Base-by-base conservation (phyloP, 2,797 vertebrate genomes). In the Amazona ochrocephala region DNA sequence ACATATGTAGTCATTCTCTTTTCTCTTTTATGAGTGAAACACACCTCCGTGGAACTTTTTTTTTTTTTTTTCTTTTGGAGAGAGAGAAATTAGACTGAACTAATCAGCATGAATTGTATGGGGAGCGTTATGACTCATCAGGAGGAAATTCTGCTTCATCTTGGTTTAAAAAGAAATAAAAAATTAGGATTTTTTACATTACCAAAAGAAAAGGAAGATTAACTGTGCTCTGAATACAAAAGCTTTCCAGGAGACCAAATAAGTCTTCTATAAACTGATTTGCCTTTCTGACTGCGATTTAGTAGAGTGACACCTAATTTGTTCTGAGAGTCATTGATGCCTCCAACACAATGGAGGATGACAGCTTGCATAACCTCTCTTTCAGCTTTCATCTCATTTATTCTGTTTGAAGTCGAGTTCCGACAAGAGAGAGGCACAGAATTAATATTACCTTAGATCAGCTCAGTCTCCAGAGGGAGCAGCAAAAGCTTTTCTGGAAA, bases 321-420 rank as follows among this genome's bases (percentile, higher is more conserved):
- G 97, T 98, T 97, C 97, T 95, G 96, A 98, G 96, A 97, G 96
- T 97, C 95, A 95, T 95, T 96, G 97, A 97, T 96, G 96, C 94
- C 81, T 97, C 97, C 96, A 97, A 97, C 97, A 98, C 98, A 98
- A 98, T 98, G 96, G 96, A 78, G 84, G 96, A 97, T 98, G 98
- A 98, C 98, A 98, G 98, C 97, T 97, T 97, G 96, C 97, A 98
- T 98, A 98, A 98, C 98, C 97, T 98, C 97, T 97, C 98, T 98
- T 97, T 98, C 97, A 97, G 96, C 96, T 97, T 97, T 97, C 97
- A 97, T 98, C 97, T 98, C 97, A 95, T 97, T 97, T 97, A 97
- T 98, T 98, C 97, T 5, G 96, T 97, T 98, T 98, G 97, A 98
- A 98, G 97, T 97, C 80, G 89, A 97, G 96, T 97, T 97, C 97